These are phyloP conservation scores for Narcine bancroftii DNA, from an alignment of 2,113 vertebrate species.

Conservation along the genomic window DNA sequence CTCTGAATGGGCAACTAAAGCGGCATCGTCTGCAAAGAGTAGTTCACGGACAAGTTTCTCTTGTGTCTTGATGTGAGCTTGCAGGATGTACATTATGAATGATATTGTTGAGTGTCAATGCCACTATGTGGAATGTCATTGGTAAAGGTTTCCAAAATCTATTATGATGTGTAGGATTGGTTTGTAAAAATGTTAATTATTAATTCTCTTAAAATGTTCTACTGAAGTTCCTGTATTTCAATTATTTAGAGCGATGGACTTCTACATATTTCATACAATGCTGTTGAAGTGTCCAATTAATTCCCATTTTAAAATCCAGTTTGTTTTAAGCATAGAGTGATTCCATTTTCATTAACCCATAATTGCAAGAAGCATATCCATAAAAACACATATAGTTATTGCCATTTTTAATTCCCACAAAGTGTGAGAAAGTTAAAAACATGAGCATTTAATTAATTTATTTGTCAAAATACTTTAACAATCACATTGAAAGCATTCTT, in stretches of 20 bases:
- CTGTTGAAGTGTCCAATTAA: background rate
- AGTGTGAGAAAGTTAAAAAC: background rate
- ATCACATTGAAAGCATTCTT: background rate
- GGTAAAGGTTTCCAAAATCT: background rate
- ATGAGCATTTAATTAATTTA: background rate
- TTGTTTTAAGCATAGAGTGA: background rate
- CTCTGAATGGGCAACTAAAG: too few relatives aligned
- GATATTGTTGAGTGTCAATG: background rate
- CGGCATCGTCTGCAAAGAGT: too few relatives aligned
- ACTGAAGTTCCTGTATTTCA: background rate
- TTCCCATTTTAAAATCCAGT: background rate
- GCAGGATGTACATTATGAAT: constrained; percentile 19
- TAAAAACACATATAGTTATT: background rate
- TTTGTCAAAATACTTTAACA: background rate
- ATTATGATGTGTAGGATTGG: background rate
- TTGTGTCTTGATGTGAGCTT: too few relatives aligned
- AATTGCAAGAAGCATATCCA: background rate
- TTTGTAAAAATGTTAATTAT: background rate
- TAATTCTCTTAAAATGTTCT: background rate
- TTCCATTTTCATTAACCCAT: background rate
- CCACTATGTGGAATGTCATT: background rate
- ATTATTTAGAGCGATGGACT: background rate
- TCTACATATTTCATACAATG: background rate
- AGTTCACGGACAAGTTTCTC: too few relatives aligned
- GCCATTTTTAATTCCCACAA: background rate